A percentile compares a stretch with the other conserved stretches of the same genome.
These are phyloP conservation scores for Pseudomyrmex cubaensis DNA, from an alignment of 1,140 invertebrate species.

Conservation along the genomic window DNA sequence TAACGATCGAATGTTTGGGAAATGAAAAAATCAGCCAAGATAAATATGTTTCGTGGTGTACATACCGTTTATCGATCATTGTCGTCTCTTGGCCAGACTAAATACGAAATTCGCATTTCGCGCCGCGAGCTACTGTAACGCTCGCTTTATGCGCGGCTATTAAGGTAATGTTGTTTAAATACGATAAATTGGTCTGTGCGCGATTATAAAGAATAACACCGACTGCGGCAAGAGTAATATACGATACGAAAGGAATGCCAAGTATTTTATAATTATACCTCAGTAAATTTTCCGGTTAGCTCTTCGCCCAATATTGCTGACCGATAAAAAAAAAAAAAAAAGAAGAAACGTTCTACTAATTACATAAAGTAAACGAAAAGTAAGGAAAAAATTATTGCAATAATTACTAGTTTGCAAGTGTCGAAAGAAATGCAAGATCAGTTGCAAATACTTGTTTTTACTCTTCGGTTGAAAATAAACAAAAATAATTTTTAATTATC, in stretches of 20 bases:
- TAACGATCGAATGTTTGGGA: slow-evolving; percentile 12
- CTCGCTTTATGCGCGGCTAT: slow-evolving; percentile 34
- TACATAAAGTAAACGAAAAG: background rate
- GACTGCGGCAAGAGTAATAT: slow-evolving; percentile 30
- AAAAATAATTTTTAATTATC: no score
- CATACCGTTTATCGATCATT: slow-evolving; percentile 52
- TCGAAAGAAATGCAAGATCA: no score
- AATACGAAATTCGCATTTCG: slow-evolving; percentile 36
- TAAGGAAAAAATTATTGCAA: background rate
- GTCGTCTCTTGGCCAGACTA: slow-evolving; percentile 31
- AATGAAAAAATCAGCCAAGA: slow-evolving; percentile 24
- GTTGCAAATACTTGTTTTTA: no score
- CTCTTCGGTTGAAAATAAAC: no score
- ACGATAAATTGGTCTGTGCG: slow-evolving; percentile 49
- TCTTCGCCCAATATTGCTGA: slow-evolving; percentile 1
- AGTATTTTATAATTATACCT: slow-evolving; percentile 34
- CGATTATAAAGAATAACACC: slow-evolving; percentile 55
- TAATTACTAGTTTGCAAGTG: no score
- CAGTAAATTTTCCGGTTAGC: slow-evolving; percentile 19
- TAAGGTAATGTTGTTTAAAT: slow-evolving; percentile 58
- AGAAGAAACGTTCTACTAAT: background rate
- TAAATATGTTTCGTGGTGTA: slow-evolving; percentile 39
- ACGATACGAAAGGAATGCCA: slow-evolving; percentile 50
- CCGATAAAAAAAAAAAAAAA: slow-evolving; percentile 1
- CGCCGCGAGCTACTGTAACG: slow-evolving; percentile 42